A percentile compares a stretch with the other conserved stretches of the same genome.
Evolutionary conservation across 2,888 invertebrate genomes (phyloP).

Genomic region (Hydrotaea diabolus): DNA sequence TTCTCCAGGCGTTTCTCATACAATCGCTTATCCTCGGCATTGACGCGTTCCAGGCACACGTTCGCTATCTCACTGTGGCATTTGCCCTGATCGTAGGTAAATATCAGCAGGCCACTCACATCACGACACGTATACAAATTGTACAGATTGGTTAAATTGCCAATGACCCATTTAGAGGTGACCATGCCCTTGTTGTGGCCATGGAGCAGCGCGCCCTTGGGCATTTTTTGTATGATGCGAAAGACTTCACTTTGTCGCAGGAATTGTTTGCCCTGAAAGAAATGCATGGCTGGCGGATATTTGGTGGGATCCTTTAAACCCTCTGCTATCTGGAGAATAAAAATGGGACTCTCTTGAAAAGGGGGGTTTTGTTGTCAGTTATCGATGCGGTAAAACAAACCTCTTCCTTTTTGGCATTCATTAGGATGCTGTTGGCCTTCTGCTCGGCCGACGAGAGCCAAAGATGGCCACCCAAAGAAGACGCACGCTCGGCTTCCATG

Average conservation of each 20-base stretch:
- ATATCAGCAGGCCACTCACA: conserved; percentile 76
- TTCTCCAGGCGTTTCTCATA: conserved; percentile 83
- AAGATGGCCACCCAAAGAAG: conserved; percentile 77
- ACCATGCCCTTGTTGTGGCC: conserved; percentile 83
- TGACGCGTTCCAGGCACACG: conserved; percentile 81
- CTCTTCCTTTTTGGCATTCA: conserved; percentile 79
- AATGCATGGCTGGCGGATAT: conserved; percentile 83
- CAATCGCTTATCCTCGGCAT: conserved; percentile 79
- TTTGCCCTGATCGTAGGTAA: conserved; percentile 76
- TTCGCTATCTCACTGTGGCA: conserved; percentile 79
- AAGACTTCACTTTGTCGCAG: conserved; percentile 84
- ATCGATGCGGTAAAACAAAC: conserved; percentile 46
- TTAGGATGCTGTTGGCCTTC: conserved; percentile 79
- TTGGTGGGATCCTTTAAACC: conserved; percentile 78
- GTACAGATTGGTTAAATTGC: conserved; percentile 82
- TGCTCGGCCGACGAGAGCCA: conserved; percentile 78
- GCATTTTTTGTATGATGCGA: conserved; percentile 83
- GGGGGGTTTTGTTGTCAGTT: neutral
- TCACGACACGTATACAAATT: conserved; percentile 78
- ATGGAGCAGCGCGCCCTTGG: conserved; percentile 84
- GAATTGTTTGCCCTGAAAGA: conserved; percentile 82
- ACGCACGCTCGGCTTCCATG: conserved; percentile 77
- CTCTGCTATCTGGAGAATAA: conserved; percentile 72
- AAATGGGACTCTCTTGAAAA: neutral
- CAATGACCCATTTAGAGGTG: conserved; percentile 82